Evolutionary conservation across 2,888 invertebrate species (phyloP), one percentile per base, ranked within the genome.

Genomic region (Caenorhabditis uteleia): DNA sequence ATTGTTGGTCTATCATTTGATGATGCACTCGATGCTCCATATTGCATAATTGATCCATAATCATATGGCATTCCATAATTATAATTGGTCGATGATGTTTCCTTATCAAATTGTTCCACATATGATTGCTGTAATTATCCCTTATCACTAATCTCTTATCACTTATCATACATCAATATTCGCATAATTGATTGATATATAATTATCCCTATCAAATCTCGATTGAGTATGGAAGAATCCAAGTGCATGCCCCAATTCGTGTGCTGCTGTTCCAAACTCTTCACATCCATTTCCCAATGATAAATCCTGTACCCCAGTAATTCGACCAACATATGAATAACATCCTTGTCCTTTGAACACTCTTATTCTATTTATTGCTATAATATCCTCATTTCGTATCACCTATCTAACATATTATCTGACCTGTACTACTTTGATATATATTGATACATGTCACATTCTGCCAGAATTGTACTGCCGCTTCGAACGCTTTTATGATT

Each of bases 31-130:
- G 60, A 45, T 4, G 68, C 68, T 6, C 73, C 70, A 27, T 75
- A 75, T 21, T 74, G 76, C 77, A 77, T 78, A 20, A 78, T 70
- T 25, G 73, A 73, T 27, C 78, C 79, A 60, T 78, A 79, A 49
- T 79, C 79, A 50, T 79, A 79, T 1, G 71, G 74, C 64, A 79
- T 59, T 29, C 74, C 75, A 39, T 71, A 77, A 56, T 79, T 79
- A 61, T 75, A 65, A 44, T 79, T 79, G n/a, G 74, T 76, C 1
- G 61, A 50, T 7, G 64, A 44, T 1, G 72, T 60, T 42, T 79
- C 75, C 45, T 77, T 77, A 29, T 72, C 68, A 47, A 80, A 80
- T 43, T 80, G 78, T n/a, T 68, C 74, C 8, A 74, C 61, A 34
- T 59, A 68, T 2, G 54, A 57, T 10, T 58, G 68, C 58, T 59